These are phyloP conservation scores for Heterohyrax brucei DNA, from an alignment of 2,797 vertebrate genomes.

Conservation along the genomic window DNA sequence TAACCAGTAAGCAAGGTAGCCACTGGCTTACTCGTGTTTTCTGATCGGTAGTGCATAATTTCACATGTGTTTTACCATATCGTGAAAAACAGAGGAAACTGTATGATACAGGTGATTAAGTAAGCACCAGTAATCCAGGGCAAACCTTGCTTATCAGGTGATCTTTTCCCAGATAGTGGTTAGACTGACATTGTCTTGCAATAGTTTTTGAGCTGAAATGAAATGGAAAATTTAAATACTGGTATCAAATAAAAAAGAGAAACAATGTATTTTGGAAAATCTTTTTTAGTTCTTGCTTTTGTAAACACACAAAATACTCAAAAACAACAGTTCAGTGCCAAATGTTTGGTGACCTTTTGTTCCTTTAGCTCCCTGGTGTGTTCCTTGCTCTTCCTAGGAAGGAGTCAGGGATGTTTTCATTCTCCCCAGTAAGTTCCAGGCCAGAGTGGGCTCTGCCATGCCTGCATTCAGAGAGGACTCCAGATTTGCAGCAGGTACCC, in stretches of 20 bases:
- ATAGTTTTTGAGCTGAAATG: constrained; percentile 50
- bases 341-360: background rate
- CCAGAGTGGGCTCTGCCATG: background rate
- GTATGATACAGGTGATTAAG: too few relatives aligned
- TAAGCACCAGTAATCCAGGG: too few relatives aligned
- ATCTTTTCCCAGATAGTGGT: background rate
- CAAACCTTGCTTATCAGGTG: too few relatives aligned
- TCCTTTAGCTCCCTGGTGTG: background rate
- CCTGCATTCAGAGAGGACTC: background rate
- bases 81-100: too few relatives aligned
- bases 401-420: background rate
- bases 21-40: too few relatives aligned
- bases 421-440: background rate
- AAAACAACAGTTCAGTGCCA: background rate
- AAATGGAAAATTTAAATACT: constrained; percentile 46
- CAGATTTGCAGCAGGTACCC: background rate
- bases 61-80: too few relatives aligned
- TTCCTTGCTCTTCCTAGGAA: background rate
- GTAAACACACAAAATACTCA: constrained; percentile 30
- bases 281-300: background rate
- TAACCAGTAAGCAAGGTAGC: too few relatives aligned
- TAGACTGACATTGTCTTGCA: constrained; percentile 50
- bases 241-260: constrained; percentile 41
- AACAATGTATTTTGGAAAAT: background rate
- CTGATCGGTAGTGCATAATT: too few relatives aligned